Conservation (phyloP, 2,888 invertebrate genomes). For the Phyllotreta cruciferae region DNA sequence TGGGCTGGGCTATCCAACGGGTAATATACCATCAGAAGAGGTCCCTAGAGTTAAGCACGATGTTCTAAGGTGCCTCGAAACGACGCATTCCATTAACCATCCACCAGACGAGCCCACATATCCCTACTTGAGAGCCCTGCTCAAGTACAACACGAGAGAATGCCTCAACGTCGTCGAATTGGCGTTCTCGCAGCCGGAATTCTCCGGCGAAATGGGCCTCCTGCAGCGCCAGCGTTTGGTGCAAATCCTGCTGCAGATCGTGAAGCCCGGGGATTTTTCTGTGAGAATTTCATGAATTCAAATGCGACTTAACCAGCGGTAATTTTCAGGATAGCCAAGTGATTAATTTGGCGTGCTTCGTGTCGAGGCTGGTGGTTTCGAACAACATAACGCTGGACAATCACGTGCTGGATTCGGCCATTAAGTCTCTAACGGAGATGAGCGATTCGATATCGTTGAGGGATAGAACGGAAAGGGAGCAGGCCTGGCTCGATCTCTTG, state of each 20-base stretch:
- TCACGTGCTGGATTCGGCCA: constrained; percentile 65
- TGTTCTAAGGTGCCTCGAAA: constrained; percentile 73
- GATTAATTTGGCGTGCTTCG: constrained; percentile 57
- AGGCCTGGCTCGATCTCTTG: constrained; percentile 74
- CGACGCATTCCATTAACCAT: constrained; percentile 71
- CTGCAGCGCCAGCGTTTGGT: constrained; percentile 78
- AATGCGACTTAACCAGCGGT: not conserved
- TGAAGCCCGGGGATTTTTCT: constrained; percentile 71
- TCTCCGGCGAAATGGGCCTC: constrained; percentile 74
- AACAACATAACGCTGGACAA: constrained; percentile 56
- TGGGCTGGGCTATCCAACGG: constrained; percentile 80
- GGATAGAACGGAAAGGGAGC: constrained; percentile 73
- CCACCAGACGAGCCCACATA: constrained; percentile 70
- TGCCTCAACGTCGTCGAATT: constrained; percentile 85
- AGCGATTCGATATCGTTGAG: constrained; percentile 54
- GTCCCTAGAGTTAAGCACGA: constrained; percentile 75
- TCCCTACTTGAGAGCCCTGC: constrained; percentile 74
- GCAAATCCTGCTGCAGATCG: constrained; percentile 78
- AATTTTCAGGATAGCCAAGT: constrained; percentile 63
- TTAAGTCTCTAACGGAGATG: constrained; percentile 60
- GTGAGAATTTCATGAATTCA: constrained; percentile 60
- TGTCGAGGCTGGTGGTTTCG: constrained; percentile 54
- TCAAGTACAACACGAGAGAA: constrained; percentile 84
- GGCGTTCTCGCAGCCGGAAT: constrained; percentile 84
- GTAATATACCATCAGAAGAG: constrained; percentile 70